phyloP scores from a whole-genome alignment of 2,113 vertebrate species.

The Prunella himalayana region DNA sequence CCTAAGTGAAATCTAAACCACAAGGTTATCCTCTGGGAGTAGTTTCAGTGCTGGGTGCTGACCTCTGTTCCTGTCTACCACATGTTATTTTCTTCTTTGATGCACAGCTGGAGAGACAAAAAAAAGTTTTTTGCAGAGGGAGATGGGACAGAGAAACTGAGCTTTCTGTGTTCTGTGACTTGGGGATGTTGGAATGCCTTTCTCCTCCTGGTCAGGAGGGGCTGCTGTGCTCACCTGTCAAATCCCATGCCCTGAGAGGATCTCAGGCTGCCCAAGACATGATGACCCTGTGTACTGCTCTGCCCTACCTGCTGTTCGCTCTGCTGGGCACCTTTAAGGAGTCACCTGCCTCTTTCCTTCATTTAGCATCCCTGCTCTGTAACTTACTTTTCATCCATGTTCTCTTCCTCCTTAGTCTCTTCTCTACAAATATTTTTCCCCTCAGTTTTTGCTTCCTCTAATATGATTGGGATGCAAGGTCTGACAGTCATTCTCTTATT shows the following conservation, averaged over 20 bases:
- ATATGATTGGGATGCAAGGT: neutral
- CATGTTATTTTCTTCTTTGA: neutral
- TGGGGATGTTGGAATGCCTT: neutral
- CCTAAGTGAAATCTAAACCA: neutral
- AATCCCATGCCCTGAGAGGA: no score
- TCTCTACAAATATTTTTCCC: neutral
- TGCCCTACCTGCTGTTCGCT: neutral
- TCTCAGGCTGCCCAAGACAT: neutral
- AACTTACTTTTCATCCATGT: neutral
- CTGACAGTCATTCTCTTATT: neutral
- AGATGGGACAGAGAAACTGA: neutral
- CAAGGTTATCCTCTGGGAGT: neutral
- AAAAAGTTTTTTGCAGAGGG: neutral
- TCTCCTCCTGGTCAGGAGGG: neutral
- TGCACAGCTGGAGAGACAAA: neutral
- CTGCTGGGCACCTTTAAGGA: neutral
- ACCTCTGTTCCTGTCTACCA: neutral
- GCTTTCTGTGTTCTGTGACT: rapidly evolving
- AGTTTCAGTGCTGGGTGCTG: neutral
- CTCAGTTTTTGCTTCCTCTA: neutral
- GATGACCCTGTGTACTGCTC: rapidly evolving
- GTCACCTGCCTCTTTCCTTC: neutral
- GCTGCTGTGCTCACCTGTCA: neutral
- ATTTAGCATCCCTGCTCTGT: neutral
- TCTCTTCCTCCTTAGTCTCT: neutral